These are phyloP conservation scores for Heterodera schachtii DNA, from an alignment of 1,140 invertebrate genomes.

Conservation along the genomic window DNA sequence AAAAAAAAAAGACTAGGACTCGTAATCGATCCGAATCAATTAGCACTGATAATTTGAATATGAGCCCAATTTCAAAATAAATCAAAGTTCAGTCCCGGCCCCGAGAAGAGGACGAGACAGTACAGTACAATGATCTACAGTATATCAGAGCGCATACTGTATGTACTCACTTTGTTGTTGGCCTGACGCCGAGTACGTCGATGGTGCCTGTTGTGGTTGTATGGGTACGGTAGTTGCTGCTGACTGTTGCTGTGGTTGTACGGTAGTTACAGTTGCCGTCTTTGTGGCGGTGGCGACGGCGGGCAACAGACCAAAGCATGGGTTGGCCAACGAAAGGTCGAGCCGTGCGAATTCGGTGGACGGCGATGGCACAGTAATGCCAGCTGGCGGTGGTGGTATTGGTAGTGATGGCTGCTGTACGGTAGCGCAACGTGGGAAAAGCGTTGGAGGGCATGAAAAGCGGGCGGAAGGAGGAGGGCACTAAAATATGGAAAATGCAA, in stretches of 20 bases:
- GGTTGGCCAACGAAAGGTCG: slow-evolving; percentile 54
- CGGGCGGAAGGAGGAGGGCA: neutral
- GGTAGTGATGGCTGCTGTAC: neutral
- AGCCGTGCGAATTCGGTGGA: slow-evolving; percentile 59
- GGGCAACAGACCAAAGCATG: slow-evolving; percentile 34
- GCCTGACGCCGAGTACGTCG: no score
- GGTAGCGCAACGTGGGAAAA: neutral
- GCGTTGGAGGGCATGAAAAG: slow-evolving; percentile 5
- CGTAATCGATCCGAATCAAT: no score
- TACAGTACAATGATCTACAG: no score
- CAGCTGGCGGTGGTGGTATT: neutral
- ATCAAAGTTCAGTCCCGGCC: no score
- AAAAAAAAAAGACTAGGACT: no score
- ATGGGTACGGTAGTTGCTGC: neutral
- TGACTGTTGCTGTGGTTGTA: neutral
- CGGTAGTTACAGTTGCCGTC: neutral
- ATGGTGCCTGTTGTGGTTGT: no score
- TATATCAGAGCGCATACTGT: no score
- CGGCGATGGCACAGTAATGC: slow-evolving; percentile 55
- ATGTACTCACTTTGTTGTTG: no score
- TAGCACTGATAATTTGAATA: no score
- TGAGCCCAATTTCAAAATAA: no score
- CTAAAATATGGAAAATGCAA: neutral
- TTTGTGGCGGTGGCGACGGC: neutral
- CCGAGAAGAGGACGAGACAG: no score